These are phyloP conservation scores for Polyommatus icarus DNA, from an alignment of 2,888 invertebrate species.

Conservation along the genomic window DNA sequence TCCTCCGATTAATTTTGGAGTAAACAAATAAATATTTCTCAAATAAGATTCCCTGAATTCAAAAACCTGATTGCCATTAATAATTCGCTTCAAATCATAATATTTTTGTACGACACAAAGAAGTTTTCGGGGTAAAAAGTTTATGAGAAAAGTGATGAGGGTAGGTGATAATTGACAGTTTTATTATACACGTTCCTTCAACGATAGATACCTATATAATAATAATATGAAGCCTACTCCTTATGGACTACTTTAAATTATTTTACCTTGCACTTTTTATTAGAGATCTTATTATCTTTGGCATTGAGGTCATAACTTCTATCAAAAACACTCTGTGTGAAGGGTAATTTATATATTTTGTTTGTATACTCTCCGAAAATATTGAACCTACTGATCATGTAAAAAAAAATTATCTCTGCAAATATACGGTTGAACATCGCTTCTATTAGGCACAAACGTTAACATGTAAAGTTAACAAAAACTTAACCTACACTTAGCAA, in stretches of 20 bases:
- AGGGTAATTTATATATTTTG: no score
- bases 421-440: no score
- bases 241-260: neutral
- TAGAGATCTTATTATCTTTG: neutral
- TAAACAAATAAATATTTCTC: neutral
- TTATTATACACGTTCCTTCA: conserved; percentile 33
- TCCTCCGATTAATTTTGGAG: no score
- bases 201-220: neutral
- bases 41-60: neutral
- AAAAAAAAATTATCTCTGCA: neutral
- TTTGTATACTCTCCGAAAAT: neutral
- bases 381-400: neutral
- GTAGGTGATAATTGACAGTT: conserved; percentile 40
- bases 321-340: no score
- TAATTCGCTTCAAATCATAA: conserved; percentile 11
- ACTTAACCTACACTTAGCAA: no score
- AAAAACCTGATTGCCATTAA: neutral
- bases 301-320: no score
- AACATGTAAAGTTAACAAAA: no score
- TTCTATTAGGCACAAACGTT: no score
- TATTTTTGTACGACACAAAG: conserved; percentile 20
- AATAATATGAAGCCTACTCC: neutral
- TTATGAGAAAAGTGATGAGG: conserved; percentile 39
- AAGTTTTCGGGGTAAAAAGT: conserved; percentile 33
- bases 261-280: neutral